Conservation (phyloP, 2,888 invertebrate genomes). For the Volucella inanis region DNA sequence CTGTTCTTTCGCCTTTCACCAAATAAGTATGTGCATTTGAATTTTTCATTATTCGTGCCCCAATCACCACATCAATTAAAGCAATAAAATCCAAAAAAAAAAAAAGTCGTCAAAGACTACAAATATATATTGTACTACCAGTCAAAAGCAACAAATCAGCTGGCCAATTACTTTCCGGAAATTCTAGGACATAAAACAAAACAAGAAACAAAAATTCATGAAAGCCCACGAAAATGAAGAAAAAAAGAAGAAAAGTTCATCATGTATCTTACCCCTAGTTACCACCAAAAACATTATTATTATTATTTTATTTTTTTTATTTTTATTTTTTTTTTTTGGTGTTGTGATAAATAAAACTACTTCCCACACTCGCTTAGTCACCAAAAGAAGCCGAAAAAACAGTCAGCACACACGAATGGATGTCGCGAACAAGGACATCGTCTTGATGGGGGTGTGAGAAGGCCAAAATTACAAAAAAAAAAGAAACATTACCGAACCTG, state of each 20-base stretch:
- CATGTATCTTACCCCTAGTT: conserved; percentile 61
- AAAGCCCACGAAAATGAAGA: conserved; percentile 26
- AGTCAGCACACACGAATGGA: conserved; percentile 64
- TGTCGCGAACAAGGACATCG: conserved; percentile 73
- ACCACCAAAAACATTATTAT: conserved; percentile 56
- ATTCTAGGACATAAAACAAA: conserved; percentile 66
- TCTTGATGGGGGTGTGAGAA: conserved; percentile 56
- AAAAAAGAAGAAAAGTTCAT: conserved; percentile 50
- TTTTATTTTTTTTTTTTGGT: conserved; percentile 19
- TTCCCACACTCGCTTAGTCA: conserved; percentile 1
- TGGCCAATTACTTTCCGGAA: conserved; percentile 74
- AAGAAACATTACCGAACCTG: neutral
- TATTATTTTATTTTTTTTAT: too few relatives aligned
- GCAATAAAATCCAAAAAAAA: conserved; percentile 46
- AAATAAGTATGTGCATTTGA: conserved; percentile 43
- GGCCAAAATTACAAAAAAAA: conserved; percentile 3
- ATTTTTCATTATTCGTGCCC: neutral
- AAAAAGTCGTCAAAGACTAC: conserved; percentile 32
- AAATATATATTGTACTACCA: conserved; percentile 16
- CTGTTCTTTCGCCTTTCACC: conserved; percentile 27
- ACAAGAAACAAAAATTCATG: conserved; percentile 38
- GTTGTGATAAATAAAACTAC: conserved; percentile 43
- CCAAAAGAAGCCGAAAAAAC: conserved; percentile 54
- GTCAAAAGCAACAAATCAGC: conserved; percentile 70
- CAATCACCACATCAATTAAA: conserved; percentile 1